Percentiles rank a stretch among this genome's conserved stretches.
phyloP scores from a whole-genome alignment of 2,797 vertebrate species.

The Coregonus ussuriensis region DNA sequence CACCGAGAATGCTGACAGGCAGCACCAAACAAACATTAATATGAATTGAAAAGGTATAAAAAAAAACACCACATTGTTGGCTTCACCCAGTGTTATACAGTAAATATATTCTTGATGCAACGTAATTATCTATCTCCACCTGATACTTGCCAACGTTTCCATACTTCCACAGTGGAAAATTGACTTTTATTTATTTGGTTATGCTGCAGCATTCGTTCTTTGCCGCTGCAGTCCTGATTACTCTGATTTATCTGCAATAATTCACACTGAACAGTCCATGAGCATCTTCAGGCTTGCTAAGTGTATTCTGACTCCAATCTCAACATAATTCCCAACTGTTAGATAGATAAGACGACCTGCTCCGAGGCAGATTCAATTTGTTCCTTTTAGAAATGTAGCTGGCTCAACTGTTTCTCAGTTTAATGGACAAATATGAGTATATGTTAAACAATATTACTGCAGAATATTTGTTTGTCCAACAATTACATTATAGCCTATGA shows the following conservation, averaged over 20 bases:
- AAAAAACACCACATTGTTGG: conserved; percentile 25
- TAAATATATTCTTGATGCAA: conserved; percentile 31
- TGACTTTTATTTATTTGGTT: conserved; percentile 41
- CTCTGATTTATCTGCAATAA: conserved; percentile 59
- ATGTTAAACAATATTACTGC: conserved; percentile 1
- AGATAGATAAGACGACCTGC: conserved; percentile 34
- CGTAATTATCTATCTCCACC: conserved; percentile 47
- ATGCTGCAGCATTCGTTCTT: conserved; percentile 32
- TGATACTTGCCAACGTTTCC: conserved; percentile 29
- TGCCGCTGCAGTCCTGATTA: conserved; percentile 24
- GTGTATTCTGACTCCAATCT: conserved; percentile 30
- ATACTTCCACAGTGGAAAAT: conserved; percentile 9
- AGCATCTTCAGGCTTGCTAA: conserved; percentile 23
- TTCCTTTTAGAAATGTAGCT: conserved; percentile 25
- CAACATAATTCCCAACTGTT: conserved; percentile 31
- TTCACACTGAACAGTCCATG: conserved; percentile 33
- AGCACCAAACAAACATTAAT: conserved; percentile 45
- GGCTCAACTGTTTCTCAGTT: conserved; percentile 18
- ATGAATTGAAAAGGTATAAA: conserved; percentile 1
- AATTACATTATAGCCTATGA: conserved; percentile 2
- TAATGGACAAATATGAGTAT: conserved; percentile 23
- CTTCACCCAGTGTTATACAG: conserved; percentile 13
- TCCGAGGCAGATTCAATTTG: conserved; percentile 24
- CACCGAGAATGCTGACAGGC: conserved; percentile 60
- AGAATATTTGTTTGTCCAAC: conserved; percentile 20